A percentile compares a stretch with the other conserved stretches of the same genome.
Evolutionary conservation across 2,113 vertebrate species (phyloP).

Genomic region (Anguilla japonica): DNA sequence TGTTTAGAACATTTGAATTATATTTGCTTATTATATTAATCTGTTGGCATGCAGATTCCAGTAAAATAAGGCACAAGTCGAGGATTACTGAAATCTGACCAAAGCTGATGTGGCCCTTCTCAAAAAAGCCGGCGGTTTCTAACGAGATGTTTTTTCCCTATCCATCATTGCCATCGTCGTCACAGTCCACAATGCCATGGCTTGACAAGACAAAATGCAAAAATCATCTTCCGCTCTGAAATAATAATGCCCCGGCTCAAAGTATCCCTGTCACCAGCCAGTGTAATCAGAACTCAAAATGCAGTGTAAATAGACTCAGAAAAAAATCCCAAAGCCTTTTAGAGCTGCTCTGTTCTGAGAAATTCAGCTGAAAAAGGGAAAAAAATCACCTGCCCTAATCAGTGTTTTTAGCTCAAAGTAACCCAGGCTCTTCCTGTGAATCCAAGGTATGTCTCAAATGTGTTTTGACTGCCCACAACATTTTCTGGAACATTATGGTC

Average conservation of each 20-base stretch:
- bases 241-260: constrained; percentile 13
- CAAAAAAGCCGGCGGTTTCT: neutral
- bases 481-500: neutral
- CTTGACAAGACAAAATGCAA: constrained; percentile 10
- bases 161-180: neutral
- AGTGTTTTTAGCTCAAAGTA: constrained; percentile 8
- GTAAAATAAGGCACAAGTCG: constrained; percentile 34
- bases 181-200: neutral
- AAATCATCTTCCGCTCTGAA: constrained; percentile 21
- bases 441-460: neutral
- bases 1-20: constrained; percentile 34
- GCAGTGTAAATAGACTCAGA: neutral
- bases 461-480: neutral
- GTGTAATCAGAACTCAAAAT: constrained; percentile 4
- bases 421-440: neutral
- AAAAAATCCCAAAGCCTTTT: constrained; percentile 13
- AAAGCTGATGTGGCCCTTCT: constrained; percentile 25
- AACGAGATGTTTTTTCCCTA: neutral
- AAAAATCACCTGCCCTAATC: constrained; percentile 13
- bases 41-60: constrained; percentile 25
- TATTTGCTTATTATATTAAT: constrained; percentile 39
- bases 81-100: constrained; percentile 40
- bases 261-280: neutral
- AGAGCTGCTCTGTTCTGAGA: constrained; percentile 13
- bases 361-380: neutral